Evolutionary conservation across 2,113 vertebrate species (phyloP), one percentile per base, ranked within the genome.

Genomic region (Spilogale gracilis): DNA sequence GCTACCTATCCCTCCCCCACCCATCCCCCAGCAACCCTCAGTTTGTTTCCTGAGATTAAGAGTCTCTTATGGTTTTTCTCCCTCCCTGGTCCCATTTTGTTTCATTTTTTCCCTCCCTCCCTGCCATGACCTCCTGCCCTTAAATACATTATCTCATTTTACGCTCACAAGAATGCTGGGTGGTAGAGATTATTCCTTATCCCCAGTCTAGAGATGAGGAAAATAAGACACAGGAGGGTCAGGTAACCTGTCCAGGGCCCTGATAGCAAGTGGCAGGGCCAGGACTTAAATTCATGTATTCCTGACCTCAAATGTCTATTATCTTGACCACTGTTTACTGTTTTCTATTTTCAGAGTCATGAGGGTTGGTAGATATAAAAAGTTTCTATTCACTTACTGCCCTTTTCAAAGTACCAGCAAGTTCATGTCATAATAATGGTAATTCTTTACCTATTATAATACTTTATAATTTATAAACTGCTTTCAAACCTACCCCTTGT

Each of bases 371-470:
- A 45, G 63, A 69, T 61, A 67, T 27, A 74, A 81, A 78, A 86
- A 63, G 7, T 38, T 73, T 89, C 73, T 84, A 1, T 43, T 91
- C 7, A 69, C 43, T 84, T 71, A 67, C 30, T 84, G 65, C 38
- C 25, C 21, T 94, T 92, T 94, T 92, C 12, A 74, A 87, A 95
- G 83, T 50, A 48, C 52, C 45, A 92, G 43, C 54, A 74, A 83
- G 43, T 80, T 87, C 17, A 71, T 85, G 38, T 16, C 52, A 45
- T 74, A 73, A 52, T 14, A 45, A 10, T 87, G 67, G 45, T 45
- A 52, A 79, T 38, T 94, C 56, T 74, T 94, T 71, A 94, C 17
- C 71, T 97, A 30, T 79, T 69, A 48, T 80, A 89, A 56, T 93
- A 25, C 60, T 96, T 95, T n/a, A 45, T 69, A 61, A 74, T 76